These are phyloP conservation scores for Spinus olivaceus DNA, from an alignment of 2,797 vertebrate species.

Conservation along the genomic window DNA sequence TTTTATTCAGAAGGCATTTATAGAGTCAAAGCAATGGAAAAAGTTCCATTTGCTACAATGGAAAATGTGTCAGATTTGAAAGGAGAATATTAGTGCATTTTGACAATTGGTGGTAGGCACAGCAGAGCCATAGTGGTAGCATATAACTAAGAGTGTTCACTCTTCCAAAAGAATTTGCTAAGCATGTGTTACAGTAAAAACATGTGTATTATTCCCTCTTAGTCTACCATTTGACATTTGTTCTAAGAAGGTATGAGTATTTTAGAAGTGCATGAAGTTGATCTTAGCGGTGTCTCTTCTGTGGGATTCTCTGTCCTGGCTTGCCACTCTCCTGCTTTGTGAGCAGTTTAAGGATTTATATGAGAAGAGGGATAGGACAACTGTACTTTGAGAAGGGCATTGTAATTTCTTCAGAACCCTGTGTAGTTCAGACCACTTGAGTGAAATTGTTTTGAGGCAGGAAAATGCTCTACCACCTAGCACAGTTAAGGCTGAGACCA, in stretches of 20 bases:
- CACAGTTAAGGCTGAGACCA: background rate
- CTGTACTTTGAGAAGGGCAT: background rate
- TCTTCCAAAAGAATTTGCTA: background rate
- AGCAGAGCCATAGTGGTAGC: background rate
- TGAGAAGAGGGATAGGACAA: background rate
- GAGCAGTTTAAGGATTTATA: background rate
- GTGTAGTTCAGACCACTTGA: background rate
- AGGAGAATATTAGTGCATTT: background rate
- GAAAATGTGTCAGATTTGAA: background rate
- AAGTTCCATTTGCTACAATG: background rate
- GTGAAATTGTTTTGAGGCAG: background rate
- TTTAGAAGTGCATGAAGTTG: background rate
- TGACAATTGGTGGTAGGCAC: background rate
- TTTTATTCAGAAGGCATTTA: background rate
- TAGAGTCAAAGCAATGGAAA: background rate
- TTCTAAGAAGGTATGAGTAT: background rate
- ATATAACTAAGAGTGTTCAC: background rate
- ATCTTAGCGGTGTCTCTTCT: background rate
- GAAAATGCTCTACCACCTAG: background rate
- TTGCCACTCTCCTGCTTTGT: background rate
- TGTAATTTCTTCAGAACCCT: background rate
- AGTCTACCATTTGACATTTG: background rate
- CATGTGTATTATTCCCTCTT: background rate
- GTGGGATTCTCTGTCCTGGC: background rate
- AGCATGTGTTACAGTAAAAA: background rate